Percentiles rank a stretch among this genome's conserved stretches.
These are phyloP conservation scores for Brachypterus glaber DNA, from an alignment of 2,888 invertebrate species.

Conservation along the genomic window DNA sequence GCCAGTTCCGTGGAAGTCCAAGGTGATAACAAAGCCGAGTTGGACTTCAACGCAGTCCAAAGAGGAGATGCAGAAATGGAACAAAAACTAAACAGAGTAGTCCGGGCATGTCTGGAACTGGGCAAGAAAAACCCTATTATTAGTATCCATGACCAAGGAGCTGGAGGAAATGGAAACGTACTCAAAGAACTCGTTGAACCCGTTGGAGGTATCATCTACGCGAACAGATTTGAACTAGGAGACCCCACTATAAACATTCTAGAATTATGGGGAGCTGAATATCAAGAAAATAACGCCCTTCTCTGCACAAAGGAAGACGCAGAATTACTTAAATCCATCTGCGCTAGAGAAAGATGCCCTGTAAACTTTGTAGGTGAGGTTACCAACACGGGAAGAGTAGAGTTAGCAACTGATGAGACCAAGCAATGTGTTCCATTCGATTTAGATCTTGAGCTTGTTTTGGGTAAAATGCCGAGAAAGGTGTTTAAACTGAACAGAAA, in stretches of 20 bases:
- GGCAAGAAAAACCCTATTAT: slow-evolving; percentile 75
- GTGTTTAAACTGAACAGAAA: slow-evolving; percentile 44
- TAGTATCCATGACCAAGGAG: slow-evolving; percentile 98
- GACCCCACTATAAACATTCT: slow-evolving; percentile 89
- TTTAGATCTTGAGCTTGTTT: slow-evolving; percentile 77
- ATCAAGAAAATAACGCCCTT: slow-evolving; percentile 91
- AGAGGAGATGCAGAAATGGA: slow-evolving; percentile 98
- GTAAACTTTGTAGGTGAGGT: slow-evolving; percentile 89
- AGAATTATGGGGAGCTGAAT: slow-evolving; percentile 98
- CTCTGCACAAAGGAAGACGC: slow-evolving; percentile 63
- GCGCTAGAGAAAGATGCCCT: slow-evolving; percentile 76
- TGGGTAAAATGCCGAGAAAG: slow-evolving; percentile 80
- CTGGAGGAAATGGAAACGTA: slow-evolving; percentile 97
- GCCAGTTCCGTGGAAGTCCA: slow-evolving; percentile 94
- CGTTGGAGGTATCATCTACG: slow-evolving; percentile 82
- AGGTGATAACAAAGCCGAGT: slow-evolving; percentile 72
- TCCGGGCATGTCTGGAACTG: slow-evolving; percentile 84
- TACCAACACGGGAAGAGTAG: slow-evolving; percentile 69
- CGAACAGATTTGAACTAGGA: slow-evolving; percentile 78
- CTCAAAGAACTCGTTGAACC: slow-evolving; percentile 95
- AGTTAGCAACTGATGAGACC: slow-evolving; percentile 56
- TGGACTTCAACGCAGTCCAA: slow-evolving; percentile 96
- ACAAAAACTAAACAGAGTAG: slow-evolving; percentile 89
- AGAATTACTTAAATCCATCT: slow-evolving; percentile 57
- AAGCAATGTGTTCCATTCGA: slow-evolving; percentile 65